These are phyloP conservation scores for Circaetus gallicus DNA, from an alignment of 2,113 vertebrate genomes.

Conservation along the genomic window DNA sequence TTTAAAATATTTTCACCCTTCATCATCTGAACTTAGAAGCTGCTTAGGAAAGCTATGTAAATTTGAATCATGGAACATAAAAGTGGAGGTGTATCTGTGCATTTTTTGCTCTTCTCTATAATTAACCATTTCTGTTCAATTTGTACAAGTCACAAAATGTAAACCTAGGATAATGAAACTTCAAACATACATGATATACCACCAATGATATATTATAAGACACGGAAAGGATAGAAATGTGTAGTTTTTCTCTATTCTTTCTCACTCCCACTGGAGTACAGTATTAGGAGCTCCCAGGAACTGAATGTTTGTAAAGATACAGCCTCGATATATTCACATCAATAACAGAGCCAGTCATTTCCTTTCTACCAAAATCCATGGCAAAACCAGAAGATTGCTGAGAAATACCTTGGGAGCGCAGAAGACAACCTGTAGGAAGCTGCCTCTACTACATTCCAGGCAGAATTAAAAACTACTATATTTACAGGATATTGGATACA, in stretches of 20 bases:
- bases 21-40: not conserved
- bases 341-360: not conserved
- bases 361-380: not conserved
- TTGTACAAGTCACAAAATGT: not conserved
- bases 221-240: not conserved
- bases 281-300: not conserved
- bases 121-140: not conserved
- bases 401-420: not conserved
- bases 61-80: not conserved
- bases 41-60: not conserved
- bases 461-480: not conserved
- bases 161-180: not conserved
- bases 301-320: not conserved
- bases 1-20: not conserved
- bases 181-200: not conserved
- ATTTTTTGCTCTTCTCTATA: not conserved
- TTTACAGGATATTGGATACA: not conserved
- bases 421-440: not conserved
- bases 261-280: not conserved
- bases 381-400: not conserved
- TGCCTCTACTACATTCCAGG: not conserved
- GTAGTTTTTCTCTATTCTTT: not conserved
- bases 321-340: not conserved
- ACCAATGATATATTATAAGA: not conserved
- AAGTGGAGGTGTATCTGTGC: not conserved